Evolutionary conservation across 1,140 invertebrate species (phyloP).

Genomic region (Tribolium castaneum): DNA sequence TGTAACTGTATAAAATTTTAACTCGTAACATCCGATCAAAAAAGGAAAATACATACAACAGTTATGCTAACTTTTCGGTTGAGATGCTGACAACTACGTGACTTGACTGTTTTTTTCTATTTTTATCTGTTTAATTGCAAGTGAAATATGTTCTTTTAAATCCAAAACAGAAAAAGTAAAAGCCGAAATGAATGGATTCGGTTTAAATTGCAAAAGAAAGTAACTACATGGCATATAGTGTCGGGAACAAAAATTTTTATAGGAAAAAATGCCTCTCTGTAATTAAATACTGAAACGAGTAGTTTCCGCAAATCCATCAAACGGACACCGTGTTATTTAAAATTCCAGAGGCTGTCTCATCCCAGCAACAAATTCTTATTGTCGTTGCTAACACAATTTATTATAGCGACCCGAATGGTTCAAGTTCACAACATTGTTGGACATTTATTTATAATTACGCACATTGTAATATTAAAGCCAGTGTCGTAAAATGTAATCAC

Average conservation of each 20-base stretch:
- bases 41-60: background rate
- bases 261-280: background rate
- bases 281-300: background rate
- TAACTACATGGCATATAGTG: too few species aligned
- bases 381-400: background rate
- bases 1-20: background rate
- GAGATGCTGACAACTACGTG: background rate
- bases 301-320: background rate
- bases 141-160: too few species aligned
- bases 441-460: too few species aligned
- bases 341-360: background rate
- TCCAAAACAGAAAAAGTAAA: background rate
- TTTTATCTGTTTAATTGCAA: background rate
- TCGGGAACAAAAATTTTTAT: background rate
- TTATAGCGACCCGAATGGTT: background rate
- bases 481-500: too few species aligned
- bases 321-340: background rate
- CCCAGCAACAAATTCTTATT: background rate
- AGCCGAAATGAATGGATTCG: background rate
- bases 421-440: too few species aligned
- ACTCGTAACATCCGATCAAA: background rate
- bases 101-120: background rate
- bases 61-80: background rate
- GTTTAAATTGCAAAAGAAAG: background rate
- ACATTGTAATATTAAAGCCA: too few species aligned